A percentile compares a stretch with the other conserved stretches of the same genome.
These are phyloP conservation scores for Nettapus auritus DNA, from an alignment of 2,113 vertebrate species.

Conservation along the genomic window DNA sequence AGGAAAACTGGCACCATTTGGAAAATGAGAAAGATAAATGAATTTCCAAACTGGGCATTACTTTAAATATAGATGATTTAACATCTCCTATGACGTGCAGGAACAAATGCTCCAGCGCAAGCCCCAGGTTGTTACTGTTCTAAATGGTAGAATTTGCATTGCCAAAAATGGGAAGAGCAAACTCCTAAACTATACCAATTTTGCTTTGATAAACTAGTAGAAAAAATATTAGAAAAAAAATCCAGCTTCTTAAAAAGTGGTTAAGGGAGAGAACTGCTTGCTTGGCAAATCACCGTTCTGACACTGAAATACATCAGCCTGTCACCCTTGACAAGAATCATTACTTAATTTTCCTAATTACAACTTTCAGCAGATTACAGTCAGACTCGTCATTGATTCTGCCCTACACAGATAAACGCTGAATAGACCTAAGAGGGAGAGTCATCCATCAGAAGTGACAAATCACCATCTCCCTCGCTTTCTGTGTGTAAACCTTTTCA, in stretches of 20 bases:
- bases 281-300: constrained; percentile 54
- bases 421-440: constrained; percentile 75
- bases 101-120: not conserved
- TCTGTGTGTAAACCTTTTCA: constrained; percentile 71
- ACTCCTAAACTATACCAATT: constrained; percentile 1
- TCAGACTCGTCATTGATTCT: constrained; percentile 72
- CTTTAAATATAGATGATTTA: constrained; percentile 40
- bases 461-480: constrained; percentile 59
- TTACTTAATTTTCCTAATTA: constrained; percentile 89
- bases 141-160: not conserved
- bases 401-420: constrained; percentile 76
- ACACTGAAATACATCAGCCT: constrained; percentile 75
- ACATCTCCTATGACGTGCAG: not conserved
- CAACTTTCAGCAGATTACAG: constrained; percentile 82
- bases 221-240: not conserved
- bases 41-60: constrained; percentile 33
- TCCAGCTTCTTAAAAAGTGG: not conserved
- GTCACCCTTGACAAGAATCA: constrained; percentile 79
- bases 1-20: constrained; percentile 6
- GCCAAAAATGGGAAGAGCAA: constrained; percentile 10
- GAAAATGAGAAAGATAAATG: constrained; percentile 30
- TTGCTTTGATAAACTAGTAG: constrained; percentile 27
- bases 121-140: not conserved
- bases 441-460: constrained; percentile 76
- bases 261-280: constrained; percentile 40